Evolutionary conservation across 2,797 vertebrate species (phyloP).

Genomic region (Tauraco hartlaubi): DNA sequence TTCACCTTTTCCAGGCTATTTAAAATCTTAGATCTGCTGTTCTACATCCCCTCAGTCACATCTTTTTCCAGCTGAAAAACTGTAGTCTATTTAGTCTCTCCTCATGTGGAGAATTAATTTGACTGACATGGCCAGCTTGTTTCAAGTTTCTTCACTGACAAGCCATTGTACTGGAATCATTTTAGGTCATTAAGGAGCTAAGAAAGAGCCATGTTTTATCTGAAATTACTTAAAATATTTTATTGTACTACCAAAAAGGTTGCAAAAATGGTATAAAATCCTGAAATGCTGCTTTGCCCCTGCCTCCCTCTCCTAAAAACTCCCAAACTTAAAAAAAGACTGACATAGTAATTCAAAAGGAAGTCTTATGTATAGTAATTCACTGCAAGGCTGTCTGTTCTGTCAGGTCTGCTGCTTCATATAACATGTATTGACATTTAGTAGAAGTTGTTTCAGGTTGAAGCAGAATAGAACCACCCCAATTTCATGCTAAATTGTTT

Average conservation of each 20-base stretch:
- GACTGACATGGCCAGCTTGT: background rate
- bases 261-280: background rate
- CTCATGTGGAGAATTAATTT: background rate
- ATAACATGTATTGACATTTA: background rate
- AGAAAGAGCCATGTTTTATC: background rate
- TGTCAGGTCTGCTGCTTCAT: background rate
- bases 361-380: background rate
- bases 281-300: background rate
- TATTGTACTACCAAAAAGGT: background rate
- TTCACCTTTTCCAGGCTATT: conserved; percentile 39
- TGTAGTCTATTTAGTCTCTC: background rate
- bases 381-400: background rate
- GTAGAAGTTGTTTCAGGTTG: background rate
- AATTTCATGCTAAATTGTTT: background rate
- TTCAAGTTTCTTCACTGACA: background rate
- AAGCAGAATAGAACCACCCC: background rate
- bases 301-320: accelerated
- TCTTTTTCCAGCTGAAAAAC: conserved; percentile 9
- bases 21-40: conserved; percentile 24
- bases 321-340: background rate
- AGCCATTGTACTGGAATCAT: background rate
- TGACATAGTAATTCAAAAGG: background rate
- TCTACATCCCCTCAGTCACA: background rate
- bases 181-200: background rate
- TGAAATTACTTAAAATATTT: background rate